Evolutionary conservation across 2,888 invertebrate genomes (phyloP), one percentile per base, ranked within the genome.

Genomic region (Camptogramma bilineatum): DNA sequence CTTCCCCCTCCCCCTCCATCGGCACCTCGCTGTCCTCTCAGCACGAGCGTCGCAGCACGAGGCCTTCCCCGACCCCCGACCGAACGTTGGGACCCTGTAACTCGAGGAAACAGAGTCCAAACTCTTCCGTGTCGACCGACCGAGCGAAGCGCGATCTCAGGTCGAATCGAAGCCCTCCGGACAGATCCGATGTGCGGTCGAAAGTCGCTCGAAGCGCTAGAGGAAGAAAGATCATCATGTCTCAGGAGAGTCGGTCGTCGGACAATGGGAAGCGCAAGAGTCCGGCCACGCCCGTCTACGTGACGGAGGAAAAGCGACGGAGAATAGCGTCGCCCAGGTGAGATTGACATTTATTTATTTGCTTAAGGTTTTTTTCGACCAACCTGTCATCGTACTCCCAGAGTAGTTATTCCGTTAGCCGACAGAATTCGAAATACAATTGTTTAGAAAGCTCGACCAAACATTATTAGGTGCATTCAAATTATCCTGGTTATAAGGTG

Each of bases 1-100:
- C 19, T 61, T 9, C 63, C 16, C 64, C 62, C 53, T 50, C 64
- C 31, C 60, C 64, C 52, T 56, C 65, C 56, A 55, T 60, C 24
- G 18, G 13, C 24, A 13, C 28, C 19, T 10, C 62, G 10, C 19
- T 16, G 42, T 31, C 57, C 10, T 2, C 48, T 13, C 31, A 0
- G 7, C 56, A 21, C 10, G n/a, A 17, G 31, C 18, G n/a, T 0
- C 28, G 59, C 34, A 51, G 51, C 51, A 10, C 51, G 31, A n/a
- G 51, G 31, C 10, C 3, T 21, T 18, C 1, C 10, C 18, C 17
- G 3, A 24, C 24, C 1, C 10, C 34, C 1, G 13, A 39, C 1
- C n/a, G n/a, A n/a, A 39, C 10, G 10, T 9, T 9, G 13, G 34
- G 13, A 3, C 13, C 34, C 9, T 13, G 0, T 3, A 39, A 13